phyloP scores from a whole-genome alignment of 2,113 vertebrate species.

The Leucopsar rothschildi region DNA sequence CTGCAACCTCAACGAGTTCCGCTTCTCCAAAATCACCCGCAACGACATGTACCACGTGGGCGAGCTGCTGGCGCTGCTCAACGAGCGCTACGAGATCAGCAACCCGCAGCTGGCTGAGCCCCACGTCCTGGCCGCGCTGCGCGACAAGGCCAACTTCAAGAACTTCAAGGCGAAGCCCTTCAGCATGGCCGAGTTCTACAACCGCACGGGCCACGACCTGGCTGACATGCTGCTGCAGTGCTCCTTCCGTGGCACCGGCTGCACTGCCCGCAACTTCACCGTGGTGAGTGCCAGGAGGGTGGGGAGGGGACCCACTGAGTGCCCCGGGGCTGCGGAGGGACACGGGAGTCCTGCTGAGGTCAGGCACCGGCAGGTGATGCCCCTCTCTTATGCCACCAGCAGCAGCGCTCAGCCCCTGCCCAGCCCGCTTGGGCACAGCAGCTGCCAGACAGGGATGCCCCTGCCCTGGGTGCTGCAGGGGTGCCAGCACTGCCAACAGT shows the following conservation, averaged over 20 bases:
- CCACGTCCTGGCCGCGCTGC: slow-evolving; percentile 78
- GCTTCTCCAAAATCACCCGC: slow-evolving; percentile 84
- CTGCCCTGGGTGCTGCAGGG: accelerated
- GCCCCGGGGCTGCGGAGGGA: background rate
- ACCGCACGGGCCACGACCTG: slow-evolving; percentile 87
- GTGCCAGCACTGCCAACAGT: background rate
- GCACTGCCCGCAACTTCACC: slow-evolving; percentile 80
- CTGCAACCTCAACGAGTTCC: slow-evolving; percentile 89
- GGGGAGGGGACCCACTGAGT: accelerated
- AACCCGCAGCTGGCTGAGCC: slow-evolving; percentile 83
- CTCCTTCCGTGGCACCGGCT: slow-evolving; percentile 81
- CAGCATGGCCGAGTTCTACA: slow-evolving; percentile 90
- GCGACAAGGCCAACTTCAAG: slow-evolving; percentile 85
- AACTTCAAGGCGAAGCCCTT: slow-evolving; percentile 86
- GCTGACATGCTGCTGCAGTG: slow-evolving; percentile 86
- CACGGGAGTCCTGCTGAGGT: accelerated
- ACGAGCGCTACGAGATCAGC: slow-evolving; percentile 81
- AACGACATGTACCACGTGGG: slow-evolving; percentile 89
- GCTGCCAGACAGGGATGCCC: background rate
- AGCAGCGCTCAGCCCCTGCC: background rate
- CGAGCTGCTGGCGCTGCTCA: slow-evolving; percentile 83
- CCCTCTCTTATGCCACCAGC: background rate
- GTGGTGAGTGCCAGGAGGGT: slow-evolving; percentile 71
- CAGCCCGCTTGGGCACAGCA: background rate
- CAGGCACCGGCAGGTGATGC: background rate